Percentiles rank a stretch among this genome's conserved stretches.
Conservation (phyloP, 2,888 invertebrate species). For the Callyntrura sp. region DNA sequence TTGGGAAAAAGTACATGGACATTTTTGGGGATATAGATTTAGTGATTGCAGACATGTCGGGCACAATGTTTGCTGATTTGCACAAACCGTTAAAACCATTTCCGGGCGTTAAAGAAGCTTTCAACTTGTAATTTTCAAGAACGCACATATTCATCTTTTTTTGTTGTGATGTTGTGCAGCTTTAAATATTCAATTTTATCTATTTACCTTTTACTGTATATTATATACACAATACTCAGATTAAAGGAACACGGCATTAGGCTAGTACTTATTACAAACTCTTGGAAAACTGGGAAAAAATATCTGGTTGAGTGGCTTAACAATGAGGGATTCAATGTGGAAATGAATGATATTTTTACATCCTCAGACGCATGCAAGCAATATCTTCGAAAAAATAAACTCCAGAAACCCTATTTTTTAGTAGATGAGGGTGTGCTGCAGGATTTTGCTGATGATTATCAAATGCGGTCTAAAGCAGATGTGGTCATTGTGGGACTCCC, state of each 20-base stretch:
- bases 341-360: conserved; percentile 63
- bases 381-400: conserved; percentile 53
- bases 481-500: conserved; percentile 71
- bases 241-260: conserved; percentile 8
- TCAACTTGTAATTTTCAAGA: conserved; percentile 60
- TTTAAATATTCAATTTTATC: too few relatives aligned
- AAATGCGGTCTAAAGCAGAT: conserved; percentile 40
- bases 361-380: conserved; percentile 72
- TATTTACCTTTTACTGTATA: background rate
- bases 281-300: conserved; percentile 60
- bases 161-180: too few relatives aligned
- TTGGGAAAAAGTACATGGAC: conserved; percentile 63
- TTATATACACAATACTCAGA: background rate
- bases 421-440: conserved; percentile 51
- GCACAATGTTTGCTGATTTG: conserved; percentile 68
- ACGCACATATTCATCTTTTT: background rate
- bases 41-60: conserved; percentile 61
- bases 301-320: conserved; percentile 32
- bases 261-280: conserved; percentile 54
- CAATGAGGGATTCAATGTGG: conserved; percentile 29
- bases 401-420: conserved; percentile 60
- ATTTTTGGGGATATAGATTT: conserved; percentile 55
- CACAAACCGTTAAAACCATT: conserved; percentile 49
- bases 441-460: conserved; percentile 65
- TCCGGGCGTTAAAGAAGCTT: conserved; percentile 52